phyloP scores from a whole-genome alignment of 2,888 invertebrate species.

The Drosophila ezoana region DNA sequence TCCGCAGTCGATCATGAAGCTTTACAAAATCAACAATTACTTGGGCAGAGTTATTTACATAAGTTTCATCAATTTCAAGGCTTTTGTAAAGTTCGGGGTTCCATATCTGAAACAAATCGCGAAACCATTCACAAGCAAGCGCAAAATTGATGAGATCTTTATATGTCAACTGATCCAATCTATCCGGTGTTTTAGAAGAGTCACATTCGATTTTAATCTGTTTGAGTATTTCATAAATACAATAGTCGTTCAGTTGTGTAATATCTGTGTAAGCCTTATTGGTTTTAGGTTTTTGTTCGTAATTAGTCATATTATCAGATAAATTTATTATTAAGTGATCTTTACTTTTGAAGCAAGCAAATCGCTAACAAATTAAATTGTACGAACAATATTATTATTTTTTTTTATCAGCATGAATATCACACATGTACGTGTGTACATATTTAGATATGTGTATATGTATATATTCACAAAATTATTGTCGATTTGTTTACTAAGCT shows the following conservation, averaged over 20 bases:
- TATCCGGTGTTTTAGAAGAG: not conserved
- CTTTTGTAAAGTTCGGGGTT: not conserved
- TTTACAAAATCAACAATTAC: not conserved
- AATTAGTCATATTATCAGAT: too few relatives aligned
- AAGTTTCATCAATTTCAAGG: not conserved
- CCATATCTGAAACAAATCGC: not conserved
- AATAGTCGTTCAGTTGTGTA: not conserved
- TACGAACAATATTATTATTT: too few relatives aligned
- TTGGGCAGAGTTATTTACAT: not conserved
- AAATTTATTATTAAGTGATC: too few relatives aligned
- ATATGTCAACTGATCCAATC: not conserved
- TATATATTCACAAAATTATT: too few relatives aligned
- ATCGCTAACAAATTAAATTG: too few relatives aligned
- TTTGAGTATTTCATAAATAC: not conserved
- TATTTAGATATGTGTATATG: too few relatives aligned
- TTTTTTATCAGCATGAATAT: too few relatives aligned
- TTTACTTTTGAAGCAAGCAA: too few relatives aligned
- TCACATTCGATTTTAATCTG: slow-evolving; percentile 1
- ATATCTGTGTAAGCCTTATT: too few relatives aligned
- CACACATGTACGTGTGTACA: too few relatives aligned
- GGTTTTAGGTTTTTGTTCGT: too few relatives aligned
- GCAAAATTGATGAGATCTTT: not conserved
- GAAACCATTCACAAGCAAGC: not conserved
- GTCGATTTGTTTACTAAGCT: too few relatives aligned
- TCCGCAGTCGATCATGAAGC: not conserved